A percentile compares a stretch with the other conserved stretches of the same genome.
Evolutionary conservation across 2,797 vertebrate species (phyloP).

Genomic region (Sitta carolinensis): DNA sequence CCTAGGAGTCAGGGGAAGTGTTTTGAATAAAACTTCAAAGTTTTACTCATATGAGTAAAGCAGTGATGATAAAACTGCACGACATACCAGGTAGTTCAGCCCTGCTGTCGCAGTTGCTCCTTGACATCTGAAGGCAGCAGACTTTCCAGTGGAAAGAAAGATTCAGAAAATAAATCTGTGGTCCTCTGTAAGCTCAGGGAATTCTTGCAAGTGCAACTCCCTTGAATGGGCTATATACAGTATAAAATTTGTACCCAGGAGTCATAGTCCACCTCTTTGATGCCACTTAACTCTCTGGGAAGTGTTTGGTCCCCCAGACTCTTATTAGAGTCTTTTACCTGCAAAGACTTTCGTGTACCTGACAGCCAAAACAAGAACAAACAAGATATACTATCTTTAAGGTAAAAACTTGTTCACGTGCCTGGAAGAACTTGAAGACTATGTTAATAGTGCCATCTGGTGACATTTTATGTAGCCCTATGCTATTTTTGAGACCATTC

Average conservation of each 20-base stretch:
- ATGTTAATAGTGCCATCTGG: constrained; percentile 61
- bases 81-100: not conserved
- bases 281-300: not conserved
- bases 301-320: not conserved
- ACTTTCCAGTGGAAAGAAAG: not conserved
- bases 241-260: not conserved
- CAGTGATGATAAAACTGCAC: not conserved
- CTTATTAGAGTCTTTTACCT: not conserved
- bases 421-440: not conserved
- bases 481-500: not conserved
- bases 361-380: not conserved
- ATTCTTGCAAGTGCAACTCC: not conserved
- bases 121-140: not conserved
- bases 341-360: not conserved
- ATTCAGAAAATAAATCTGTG: not conserved
- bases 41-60: not conserved
- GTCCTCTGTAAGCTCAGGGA: not conserved
- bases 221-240: not conserved
- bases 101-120: not conserved
- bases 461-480: constrained; percentile 5
- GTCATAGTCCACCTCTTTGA: not conserved
- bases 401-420: not conserved
- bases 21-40: not conserved
- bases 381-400: not conserved
- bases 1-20: not conserved